phyloP scores from a whole-genome alignment of 2,888 invertebrate species.

The Nemurella pictetii region DNA sequence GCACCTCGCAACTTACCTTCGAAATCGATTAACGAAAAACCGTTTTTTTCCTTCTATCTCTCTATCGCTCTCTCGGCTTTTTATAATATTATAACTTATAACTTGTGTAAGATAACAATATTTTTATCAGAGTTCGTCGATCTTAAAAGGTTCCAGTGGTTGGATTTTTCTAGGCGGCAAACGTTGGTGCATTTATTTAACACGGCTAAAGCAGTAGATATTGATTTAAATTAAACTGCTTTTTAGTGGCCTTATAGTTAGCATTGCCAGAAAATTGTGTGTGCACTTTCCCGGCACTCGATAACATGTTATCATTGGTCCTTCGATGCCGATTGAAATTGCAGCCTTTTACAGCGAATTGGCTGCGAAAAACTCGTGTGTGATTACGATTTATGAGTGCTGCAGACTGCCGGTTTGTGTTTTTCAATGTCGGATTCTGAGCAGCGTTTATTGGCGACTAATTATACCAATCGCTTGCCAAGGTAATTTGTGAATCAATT shows the following conservation, averaged over 20 bases:
- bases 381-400: no score
- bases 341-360: no score
- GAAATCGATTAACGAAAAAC: background rate
- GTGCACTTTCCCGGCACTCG: no score
- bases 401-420: no score
- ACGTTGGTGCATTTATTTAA: background rate
- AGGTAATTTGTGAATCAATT: no score
- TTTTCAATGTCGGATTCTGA: no score
- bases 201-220: no score
- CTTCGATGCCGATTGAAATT: no score
- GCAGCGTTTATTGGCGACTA: no score
- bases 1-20: background rate
- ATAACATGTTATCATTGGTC: no score
- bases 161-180: background rate
- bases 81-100: background rate
- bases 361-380: no score
- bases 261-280: background rate
- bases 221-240: slow-evolving; percentile 5
- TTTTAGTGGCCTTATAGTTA: background rate
- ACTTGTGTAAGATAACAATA: background rate
- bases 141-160: slow-evolving; percentile 13
- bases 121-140: background rate
- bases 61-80: background rate
- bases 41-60: background rate
- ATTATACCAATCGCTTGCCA: no score